Evolutionary conservation across 1,140 invertebrate genomes (phyloP), one percentile per base, ranked within the genome.

Genomic region (Hyphantria cunea): DNA sequence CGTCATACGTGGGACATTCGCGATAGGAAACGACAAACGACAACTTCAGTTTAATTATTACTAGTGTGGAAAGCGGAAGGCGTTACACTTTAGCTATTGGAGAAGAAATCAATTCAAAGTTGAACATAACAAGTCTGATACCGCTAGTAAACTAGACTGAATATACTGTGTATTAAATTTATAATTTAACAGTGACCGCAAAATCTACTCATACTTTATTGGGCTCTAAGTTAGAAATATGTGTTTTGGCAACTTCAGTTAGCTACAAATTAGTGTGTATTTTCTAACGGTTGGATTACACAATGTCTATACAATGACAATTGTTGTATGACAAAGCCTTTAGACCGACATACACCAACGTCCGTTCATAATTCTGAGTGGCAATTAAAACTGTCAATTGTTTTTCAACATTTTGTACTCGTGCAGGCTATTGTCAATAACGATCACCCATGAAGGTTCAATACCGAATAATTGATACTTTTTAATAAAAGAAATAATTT

Each of bases 61-160:
- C 34, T 25, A 12, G 59, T 69, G 7, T 72, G 67, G 75, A 82
- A 79, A 79, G 76, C 74, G 78, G 78, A 76, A 79, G 73, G 66
- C 12, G 48, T 25, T 52, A 15, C 12, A n/a, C 8, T 5, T 33
- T 17, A 4, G 37, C 50, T 37, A 53, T 62, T 47, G 53, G 45
- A 25, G 66, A 39, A 48, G 66, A 71, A 73, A 70, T 49, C 59
- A 37, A 11, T 44, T 32, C 10, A 33, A 25, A 48, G 14, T 48
- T n/a, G n/a, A 39, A n/a, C 37, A 10, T 39, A 7, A 7, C 7
- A 3, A 3, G n/a, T 39, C 8, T 39, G 37, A 10, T 25, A n/a
- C n/a, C 17, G 17, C 5, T 25, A 25, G 5, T 3, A 25, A 25
- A 1, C 17, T 25, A 25, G 17, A 1, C 17, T 25, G 5, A 25